phyloP scores from a whole-genome alignment of 2,797 vertebrate species.

The Typhlichthys subterraneus region DNA sequence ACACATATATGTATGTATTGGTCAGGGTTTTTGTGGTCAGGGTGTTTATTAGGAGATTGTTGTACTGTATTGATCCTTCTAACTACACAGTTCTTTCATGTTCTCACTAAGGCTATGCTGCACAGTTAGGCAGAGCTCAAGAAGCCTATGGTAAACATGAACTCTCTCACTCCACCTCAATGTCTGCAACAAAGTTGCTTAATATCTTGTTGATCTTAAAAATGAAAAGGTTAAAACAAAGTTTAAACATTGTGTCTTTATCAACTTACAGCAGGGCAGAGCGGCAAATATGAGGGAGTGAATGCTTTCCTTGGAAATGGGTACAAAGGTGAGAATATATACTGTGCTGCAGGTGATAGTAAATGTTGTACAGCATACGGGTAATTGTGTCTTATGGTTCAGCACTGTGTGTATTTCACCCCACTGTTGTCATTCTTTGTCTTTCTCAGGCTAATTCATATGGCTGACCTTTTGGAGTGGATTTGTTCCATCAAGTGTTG shows the following conservation, averaged over 20 bases:
- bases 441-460: constrained; percentile 65
- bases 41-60: background rate
- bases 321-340: constrained; percentile 74
- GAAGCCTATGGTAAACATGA: constrained; percentile 62
- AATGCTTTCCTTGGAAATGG: constrained; percentile 71
- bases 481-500: constrained; percentile 33
- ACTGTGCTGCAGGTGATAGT: background rate
- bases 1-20: no score
- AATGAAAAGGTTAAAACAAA: background rate
- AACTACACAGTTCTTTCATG: constrained; percentile 11
- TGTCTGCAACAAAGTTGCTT: constrained; percentile 2
- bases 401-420: background rate
- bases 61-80: background rate
- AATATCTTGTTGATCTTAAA: background rate
- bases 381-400: background rate
- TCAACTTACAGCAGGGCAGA: constrained; percentile 65
- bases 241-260: background rate
- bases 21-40: background rate
- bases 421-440: constrained; percentile 1
- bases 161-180: constrained; percentile 19
- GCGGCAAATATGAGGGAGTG: constrained; percentile 64
- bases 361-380: background rate
- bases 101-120: constrained; percentile 64
- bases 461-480: constrained; percentile 39
- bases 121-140: constrained; percentile 59